A percentile compares a stretch with the other conserved stretches of the same genome.
phyloP scores from a whole-genome alignment of 2,888 invertebrate species.

The Drosophila mulleri region DNA sequence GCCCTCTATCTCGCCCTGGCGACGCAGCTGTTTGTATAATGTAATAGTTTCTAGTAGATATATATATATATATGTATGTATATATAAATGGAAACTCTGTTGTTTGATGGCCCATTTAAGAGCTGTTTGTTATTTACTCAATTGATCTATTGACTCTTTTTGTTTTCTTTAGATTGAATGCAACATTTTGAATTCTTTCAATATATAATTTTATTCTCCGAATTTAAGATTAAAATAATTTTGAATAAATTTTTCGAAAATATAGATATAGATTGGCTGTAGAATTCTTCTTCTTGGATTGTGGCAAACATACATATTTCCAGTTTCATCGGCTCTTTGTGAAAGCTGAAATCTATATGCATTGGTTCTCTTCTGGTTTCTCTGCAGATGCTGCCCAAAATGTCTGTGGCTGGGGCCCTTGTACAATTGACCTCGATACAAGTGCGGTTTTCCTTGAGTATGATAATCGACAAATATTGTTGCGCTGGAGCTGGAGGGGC shows the following conservation, averaged over 20 bases:
- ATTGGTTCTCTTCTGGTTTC: background rate
- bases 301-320: background rate
- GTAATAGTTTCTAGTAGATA: background rate
- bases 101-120: background rate
- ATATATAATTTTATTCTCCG: background rate
- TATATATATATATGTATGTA: background rate
- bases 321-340: background rate
- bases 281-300: too few relatives aligned
- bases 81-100: background rate
- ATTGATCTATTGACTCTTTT: background rate
- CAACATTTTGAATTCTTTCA: background rate
- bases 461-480: constrained; percentile 44
- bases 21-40: constrained; percentile 2
- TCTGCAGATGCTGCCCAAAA: constrained; percentile 7
- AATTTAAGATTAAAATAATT: background rate
- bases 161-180: background rate
- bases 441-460: constrained; percentile 60
- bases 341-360: background rate
- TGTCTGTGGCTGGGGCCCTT: constrained; percentile 3
- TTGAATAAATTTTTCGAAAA: too few relatives aligned
- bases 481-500: constrained; percentile 3
- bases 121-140: constrained; percentile 3
- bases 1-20: background rate
- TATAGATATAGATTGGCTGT: too few relatives aligned
- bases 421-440: constrained; percentile 58